A percentile compares a stretch with the other conserved stretches of the same genome.
These are phyloP conservation scores for Solen grandis DNA, from an alignment of 1,140 invertebrate species.

Conservation along the genomic window DNA sequence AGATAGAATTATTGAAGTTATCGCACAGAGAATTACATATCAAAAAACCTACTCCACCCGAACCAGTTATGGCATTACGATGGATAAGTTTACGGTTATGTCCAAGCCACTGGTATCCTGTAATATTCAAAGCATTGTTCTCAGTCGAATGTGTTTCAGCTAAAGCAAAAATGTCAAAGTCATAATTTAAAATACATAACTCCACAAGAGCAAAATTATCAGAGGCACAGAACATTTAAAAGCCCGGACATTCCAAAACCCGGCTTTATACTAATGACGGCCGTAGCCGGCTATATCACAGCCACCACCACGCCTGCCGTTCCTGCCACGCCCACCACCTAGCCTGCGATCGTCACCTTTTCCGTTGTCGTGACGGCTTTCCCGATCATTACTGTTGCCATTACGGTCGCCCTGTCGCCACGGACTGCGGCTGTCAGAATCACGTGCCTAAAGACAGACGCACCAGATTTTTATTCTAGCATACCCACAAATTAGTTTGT, in stretches of 20 bases:
- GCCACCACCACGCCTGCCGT: neutral
- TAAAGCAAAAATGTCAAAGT: slow-evolving; percentile 40
- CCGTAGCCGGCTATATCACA: neutral
- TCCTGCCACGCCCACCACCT: neutral
- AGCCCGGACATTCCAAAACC: slow-evolving; percentile 13
- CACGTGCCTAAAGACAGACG: too few relatives aligned
- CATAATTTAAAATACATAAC: slow-evolving; percentile 13
- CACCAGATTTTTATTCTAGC: too few relatives aligned
- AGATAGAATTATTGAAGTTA: slow-evolving; percentile 11
- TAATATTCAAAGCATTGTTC: slow-evolving; percentile 14
- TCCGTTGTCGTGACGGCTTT: neutral
- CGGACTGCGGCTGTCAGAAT: too few relatives aligned
- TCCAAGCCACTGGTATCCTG: slow-evolving; percentile 45
- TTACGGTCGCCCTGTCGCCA: neutral
- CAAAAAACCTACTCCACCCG: slow-evolving; percentile 38
- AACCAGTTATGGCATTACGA: slow-evolving; percentile 24
- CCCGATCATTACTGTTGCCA: neutral
- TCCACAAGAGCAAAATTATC: slow-evolving; percentile 9
- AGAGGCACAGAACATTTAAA: neutral
- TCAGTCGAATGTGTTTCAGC: slow-evolving; percentile 44
- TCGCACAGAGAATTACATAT: slow-evolving; percentile 14
- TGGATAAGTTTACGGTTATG: slow-evolving; percentile 33
- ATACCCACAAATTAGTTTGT: too few relatives aligned
- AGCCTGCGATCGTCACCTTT: neutral
- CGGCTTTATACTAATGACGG: neutral